Evolutionary conservation across 2,797 vertebrate species (phyloP), one percentile per base, ranked within the genome.

Genomic region (Sebastes hopkinsi): DNA sequence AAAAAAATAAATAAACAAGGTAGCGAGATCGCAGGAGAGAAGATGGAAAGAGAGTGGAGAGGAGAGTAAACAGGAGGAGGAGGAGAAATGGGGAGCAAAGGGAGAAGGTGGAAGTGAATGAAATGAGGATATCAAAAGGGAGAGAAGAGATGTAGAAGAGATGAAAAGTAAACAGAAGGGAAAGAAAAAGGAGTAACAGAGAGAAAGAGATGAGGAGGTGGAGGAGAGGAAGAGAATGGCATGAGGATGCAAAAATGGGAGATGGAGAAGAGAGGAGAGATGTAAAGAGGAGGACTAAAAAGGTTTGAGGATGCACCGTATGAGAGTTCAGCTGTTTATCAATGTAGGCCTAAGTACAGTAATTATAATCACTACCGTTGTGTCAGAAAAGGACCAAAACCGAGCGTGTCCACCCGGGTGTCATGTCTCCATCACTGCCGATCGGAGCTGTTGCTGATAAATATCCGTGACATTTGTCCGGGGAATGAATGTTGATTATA

Each of bases 1-100:
- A 16, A 18, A 74, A 80, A 82, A 81, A 85, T 78, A 70, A 80
- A 84, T 85, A 87, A 85, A 88, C 83, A 89, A 80, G 88, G 84
- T 74, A 59, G 77, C 56, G 46, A 70, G 87, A 89, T 88, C 22
- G 54, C 78, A 79, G 69, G 75, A 67, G 70, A 80, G 84, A 80
- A 38, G 67, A 68, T 54, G 29, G 34, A 72, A 42, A n/a, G 56
- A 67, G 60, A 20, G 61, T 38, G 16, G 22, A 38, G 62, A 65
- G 62, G 14, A 67, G 27, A 60, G 38, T 25, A 25, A 83, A 75
- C 14, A 67, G 50, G 29, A 69, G 22, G 42, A 52, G 27, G 16
- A 55, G 34, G 18, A 67, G 55, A 32, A 13, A 32, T 5, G 29
- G n/a, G 5, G 30, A 75, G 22, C 6, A 0, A 8, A 18, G 4